Base-by-base conservation (phyloP, 2,113 vertebrate species). In the Cryptotis parvus region DNA sequence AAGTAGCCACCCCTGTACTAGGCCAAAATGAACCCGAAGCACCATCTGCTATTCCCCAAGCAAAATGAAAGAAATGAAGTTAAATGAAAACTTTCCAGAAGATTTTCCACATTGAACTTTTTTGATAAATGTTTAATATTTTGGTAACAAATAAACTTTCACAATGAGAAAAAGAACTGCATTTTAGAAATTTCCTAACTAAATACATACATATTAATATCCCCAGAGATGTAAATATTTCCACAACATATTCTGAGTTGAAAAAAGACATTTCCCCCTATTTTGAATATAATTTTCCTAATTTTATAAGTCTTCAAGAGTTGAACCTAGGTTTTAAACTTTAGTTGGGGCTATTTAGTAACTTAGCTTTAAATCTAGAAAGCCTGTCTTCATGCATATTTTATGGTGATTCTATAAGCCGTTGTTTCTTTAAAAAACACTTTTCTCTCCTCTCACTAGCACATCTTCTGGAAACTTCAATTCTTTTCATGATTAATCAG, bases 151-250 rank as follows among this genome's bases (percentile, higher is more conserved):
- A n/a, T n/a, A n/a, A n/a, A n/a, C n/a, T n/a, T n/a, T n/a, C n/a
- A n/a, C n/a, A n/a, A n/a, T n/a, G 35, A 80, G 58, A 83, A 86
- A 83, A 58, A 87, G n/a, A 22, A 41, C 14, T 75, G 31, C 33
- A 78, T 89, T 65, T 90, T 88, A 45, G 79, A 88, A 68, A 81
- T 88, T 73, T 9, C 55, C 43, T 85, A 68, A 80, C 35, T 94
- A 79, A 75, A 88, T 31, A 92, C 20, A 55, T 37, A 52, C 26
- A 85, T 58, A 74, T 84, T 78, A 63, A 81, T 73, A 39, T 66
- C 16, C 45, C 29, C n/a, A 85, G 2, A 37, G 81, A 92, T 70
- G 55, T 9, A 75, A 91, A 41, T 68, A 84, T 80, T 49, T 84
- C 16, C 33, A 89, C 1, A 85, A 45, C 68, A 78, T 26, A 43